Evolutionary conservation across 1,140 invertebrate genomes (phyloP).

Genomic region (Drosophila auraria): DNA sequence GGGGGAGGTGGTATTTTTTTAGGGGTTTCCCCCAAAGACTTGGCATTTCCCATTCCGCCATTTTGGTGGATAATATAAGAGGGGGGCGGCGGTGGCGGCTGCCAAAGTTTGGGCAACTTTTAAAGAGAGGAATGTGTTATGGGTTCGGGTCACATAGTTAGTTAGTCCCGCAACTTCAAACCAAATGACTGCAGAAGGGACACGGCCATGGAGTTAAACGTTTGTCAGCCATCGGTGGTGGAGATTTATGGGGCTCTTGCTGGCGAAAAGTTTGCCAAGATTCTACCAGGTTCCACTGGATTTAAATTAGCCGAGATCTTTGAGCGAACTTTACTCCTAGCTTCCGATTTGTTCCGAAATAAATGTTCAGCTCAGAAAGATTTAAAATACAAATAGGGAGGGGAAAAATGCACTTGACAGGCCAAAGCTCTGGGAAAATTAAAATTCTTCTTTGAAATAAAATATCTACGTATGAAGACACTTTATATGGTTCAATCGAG

Average conservation of each 20-base stretch:
- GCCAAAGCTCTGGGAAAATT: background rate
- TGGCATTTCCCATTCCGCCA: background rate
- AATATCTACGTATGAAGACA: background rate
- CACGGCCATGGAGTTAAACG: slow-evolving; percentile 40
- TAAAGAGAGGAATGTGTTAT: slow-evolving; percentile 82
- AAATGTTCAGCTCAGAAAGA: background rate
- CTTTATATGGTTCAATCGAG: background rate
- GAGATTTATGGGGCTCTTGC: slow-evolving; percentile 33
- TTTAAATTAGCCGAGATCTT: slow-evolving; percentile 30
- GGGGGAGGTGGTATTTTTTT: background rate
- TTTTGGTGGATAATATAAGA: slow-evolving; percentile 24
- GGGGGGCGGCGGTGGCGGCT: slow-evolving; percentile 16
- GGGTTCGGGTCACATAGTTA: slow-evolving; percentile 78
- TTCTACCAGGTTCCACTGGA: slow-evolving; percentile 6
- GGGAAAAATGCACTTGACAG: too few species aligned
- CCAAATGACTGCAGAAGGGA: slow-evolving; percentile 46
- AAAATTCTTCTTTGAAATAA: background rate
- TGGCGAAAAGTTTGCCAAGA: slow-evolving; percentile 24
- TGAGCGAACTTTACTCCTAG: slow-evolving; percentile 1
- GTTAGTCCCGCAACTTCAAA: slow-evolving; percentile 65
- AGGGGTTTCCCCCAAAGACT: background rate
- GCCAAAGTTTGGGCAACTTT: slow-evolving; percentile 74
- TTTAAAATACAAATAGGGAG: background rate
- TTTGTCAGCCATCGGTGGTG: slow-evolving; percentile 46
- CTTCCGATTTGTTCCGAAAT: slow-evolving; percentile 3